phyloP scores from a whole-genome alignment of 2,888 invertebrate species.

The Ochlodes sylvanus region DNA sequence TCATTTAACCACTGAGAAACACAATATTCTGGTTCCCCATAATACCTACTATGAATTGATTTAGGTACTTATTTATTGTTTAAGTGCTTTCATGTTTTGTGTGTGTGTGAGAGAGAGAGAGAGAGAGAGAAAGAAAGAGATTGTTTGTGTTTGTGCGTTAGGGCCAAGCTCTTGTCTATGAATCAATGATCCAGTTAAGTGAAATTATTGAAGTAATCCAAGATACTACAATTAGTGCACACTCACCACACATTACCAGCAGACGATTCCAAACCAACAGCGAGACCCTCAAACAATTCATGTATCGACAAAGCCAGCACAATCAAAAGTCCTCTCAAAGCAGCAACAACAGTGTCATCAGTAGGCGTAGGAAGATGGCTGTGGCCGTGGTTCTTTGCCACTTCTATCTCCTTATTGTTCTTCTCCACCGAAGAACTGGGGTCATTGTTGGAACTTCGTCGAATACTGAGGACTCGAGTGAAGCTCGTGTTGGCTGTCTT shows the following conservation, averaged over 20 bases:
- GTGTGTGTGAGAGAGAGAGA: too few species aligned
- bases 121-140: too few species aligned
- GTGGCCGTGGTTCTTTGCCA: slow-evolving; percentile 55
- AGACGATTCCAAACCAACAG: slow-evolving; percentile 90
- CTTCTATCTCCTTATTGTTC: slow-evolving; percentile 52
- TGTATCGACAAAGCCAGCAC: slow-evolving; percentile 91
- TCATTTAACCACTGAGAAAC: too few species aligned
- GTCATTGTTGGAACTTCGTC: slow-evolving; percentile 51
- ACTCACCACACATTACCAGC: slow-evolving; percentile 77
- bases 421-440: slow-evolving; percentile 42
- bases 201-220: too few species aligned
- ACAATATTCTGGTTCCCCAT: too few species aligned
- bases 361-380: slow-evolving; percentile 60
- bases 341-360: slow-evolving; percentile 75
- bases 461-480: slow-evolving; percentile 67
- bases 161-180: too few species aligned
- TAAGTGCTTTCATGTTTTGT: too few species aligned
- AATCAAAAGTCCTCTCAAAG: slow-evolving; percentile 89
- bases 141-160: too few species aligned
- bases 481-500: slow-evolving; percentile 61
- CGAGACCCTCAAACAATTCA: slow-evolving; percentile 93
- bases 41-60: too few species aligned
- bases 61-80: too few species aligned
- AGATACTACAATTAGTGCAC: too few species aligned
- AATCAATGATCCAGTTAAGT: too few species aligned